Base-by-base conservation (phyloP, 2,113 vertebrate genomes). In the Hippocampus comes region DNA sequence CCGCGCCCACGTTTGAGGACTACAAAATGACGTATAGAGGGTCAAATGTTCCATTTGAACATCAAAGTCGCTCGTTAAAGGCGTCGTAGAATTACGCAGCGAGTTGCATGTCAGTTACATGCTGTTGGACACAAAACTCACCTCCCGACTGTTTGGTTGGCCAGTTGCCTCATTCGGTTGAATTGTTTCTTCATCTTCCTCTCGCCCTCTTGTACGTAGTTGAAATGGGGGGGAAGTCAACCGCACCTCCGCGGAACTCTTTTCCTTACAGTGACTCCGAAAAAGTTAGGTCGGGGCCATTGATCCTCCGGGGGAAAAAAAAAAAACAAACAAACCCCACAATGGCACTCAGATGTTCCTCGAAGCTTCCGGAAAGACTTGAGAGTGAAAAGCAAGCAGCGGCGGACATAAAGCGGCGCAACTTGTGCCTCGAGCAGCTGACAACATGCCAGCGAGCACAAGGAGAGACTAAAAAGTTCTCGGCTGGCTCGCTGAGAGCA, bases 61-160 rank as follows among this genome's bases (percentile, higher is more conserved):
- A 18, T 34, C 15, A 61, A 61, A 61, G 59, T 25, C 15, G 11
- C 25, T 25, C 57, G 57, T 59, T 57, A 38, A 38, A 38, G 34
- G 34, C 34, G 34, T 38, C 34, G 34, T 6, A 5, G 34, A 38
- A 38, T 38, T 38, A 38, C 34, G 34, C 34, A 5, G 34, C 34
- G 34, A 38, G 34, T 38, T 6, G 34, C 5, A 6, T 30, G 67
- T 70, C 25, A 48, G 56, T 21, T 56, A 61, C 11, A 0, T 17
- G 51, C 23, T 27, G 43, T 55, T 12, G 9, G 55, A 25, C 43
- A 14, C n/a, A 71, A 61, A 46, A 68, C 89, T 84, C 90, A 95
- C 96, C 96, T 95, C 80, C 96, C 96, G 68, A 98, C 96, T 18
- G 95, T 98, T 90, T 98, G 96, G 94, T 95, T 98, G 93, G 96